Evolutionary conservation across 2,888 invertebrate genomes (phyloP).

Genomic region (Thelaira solivaga): DNA sequence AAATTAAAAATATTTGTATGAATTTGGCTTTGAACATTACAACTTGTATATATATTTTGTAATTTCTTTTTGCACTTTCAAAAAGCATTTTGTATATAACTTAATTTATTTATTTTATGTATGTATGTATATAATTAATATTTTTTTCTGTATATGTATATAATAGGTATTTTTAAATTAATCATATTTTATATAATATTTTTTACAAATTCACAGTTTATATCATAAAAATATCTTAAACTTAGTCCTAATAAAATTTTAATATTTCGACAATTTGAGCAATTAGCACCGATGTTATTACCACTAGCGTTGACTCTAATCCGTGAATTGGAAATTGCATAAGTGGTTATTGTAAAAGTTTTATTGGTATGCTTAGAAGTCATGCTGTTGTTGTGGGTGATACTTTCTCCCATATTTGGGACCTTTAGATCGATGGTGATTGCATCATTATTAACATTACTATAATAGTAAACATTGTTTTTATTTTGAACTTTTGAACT

Average conservation of each 20-base stretch:
- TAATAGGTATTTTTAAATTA: conserved; percentile 17
- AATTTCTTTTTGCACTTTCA: too few species aligned
- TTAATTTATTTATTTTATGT: too few species aligned
- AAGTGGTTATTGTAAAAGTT: background rate
- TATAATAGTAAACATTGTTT: conserved; percentile 6
- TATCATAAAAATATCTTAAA: conserved; percentile 71
- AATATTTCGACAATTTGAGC: conserved; percentile 73
- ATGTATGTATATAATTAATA: background rate
- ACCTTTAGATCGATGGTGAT: conserved; percentile 57
- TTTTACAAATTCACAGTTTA: conserved; percentile 72
- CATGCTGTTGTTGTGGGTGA: conserved; percentile 6
- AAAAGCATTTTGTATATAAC: too few species aligned
- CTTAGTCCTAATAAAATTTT: conserved; percentile 70
- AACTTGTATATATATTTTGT: too few species aligned
- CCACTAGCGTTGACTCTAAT: conserved; percentile 45
- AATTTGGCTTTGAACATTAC: too few species aligned
- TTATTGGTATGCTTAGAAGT: background rate
- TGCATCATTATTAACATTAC: conserved; percentile 55
- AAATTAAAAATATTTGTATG: too few species aligned
- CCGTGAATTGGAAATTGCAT: background rate
- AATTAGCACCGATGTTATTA: conserved; percentile 66
- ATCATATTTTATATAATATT: conserved; percentile 60
- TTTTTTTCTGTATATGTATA: background rate
- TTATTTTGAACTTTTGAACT: conserved; percentile 15
- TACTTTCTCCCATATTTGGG: background rate